phyloP scores from a whole-genome alignment of 2,113 vertebrate species.

The Hypocryptadius cinnamomeus region DNA sequence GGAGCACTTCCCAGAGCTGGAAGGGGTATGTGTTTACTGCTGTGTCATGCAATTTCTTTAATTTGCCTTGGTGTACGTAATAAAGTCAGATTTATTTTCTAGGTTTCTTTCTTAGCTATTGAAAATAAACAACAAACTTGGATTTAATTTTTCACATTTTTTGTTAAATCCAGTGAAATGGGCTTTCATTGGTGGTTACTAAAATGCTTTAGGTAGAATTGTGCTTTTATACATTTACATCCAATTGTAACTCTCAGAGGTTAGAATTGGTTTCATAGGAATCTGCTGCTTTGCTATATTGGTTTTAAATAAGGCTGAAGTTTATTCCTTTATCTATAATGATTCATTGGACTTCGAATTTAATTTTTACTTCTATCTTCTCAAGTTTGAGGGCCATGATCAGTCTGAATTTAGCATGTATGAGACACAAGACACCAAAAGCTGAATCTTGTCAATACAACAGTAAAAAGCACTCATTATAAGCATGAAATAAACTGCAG shows the following conservation, averaged over 20 bases:
- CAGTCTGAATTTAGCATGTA: not conserved
- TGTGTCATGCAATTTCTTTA: not conserved
- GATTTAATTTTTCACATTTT: not conserved
- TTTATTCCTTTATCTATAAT: not conserved
- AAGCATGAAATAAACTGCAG: not conserved
- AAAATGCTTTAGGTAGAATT: not conserved
- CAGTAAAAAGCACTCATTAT: not conserved
- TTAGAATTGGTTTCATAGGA: not conserved
- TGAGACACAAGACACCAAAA: not conserved
- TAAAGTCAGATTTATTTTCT: not conserved
- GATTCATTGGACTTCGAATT: not conserved
- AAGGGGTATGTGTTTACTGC: constrained; percentile 75
- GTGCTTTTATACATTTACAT: not conserved
- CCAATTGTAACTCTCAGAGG: not conserved
- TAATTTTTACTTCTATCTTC: not conserved
- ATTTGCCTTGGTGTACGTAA: not conserved
- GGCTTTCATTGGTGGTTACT: not conserved
- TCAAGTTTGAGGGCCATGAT: not conserved
- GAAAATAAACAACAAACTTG: not conserved
- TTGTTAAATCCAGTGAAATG: not conserved
- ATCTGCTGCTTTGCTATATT: not conserved
- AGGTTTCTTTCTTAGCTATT: not conserved
- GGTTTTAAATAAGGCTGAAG: not conserved
- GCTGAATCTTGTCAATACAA: not conserved
- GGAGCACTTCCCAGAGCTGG: constrained; percentile 88